These are phyloP conservation scores for Sebastolobus altivelis DNA, from an alignment of 2,797 vertebrate genomes.

Conservation along the genomic window DNA sequence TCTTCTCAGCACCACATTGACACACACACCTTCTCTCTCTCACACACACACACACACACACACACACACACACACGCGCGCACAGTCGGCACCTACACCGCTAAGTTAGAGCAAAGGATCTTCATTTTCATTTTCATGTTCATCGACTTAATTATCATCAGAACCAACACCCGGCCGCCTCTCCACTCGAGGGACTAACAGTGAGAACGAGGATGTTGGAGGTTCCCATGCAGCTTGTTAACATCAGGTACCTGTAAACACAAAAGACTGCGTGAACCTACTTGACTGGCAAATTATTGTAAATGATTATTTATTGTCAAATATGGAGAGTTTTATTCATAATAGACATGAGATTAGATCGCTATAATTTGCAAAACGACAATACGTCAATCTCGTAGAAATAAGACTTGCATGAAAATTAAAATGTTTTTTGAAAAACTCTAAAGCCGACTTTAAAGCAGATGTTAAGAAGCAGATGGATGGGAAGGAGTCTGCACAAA, in stretches of 20 bases:
- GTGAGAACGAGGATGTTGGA: constrained; percentile 37
- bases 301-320: constrained; percentile 30
- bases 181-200: constrained; percentile 47
- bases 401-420: neutral
- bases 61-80: constrained; percentile 32
- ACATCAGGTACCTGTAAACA: constrained; percentile 47
- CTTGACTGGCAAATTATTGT: constrained; percentile 16
- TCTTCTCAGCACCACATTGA: constrained; percentile 70
- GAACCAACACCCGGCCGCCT: constrained; percentile 37
- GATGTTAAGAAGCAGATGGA: neutral
- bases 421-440: neutral
- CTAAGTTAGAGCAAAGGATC: constrained; percentile 47
- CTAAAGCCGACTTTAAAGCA: neutral
- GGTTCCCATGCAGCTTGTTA: constrained; percentile 56
- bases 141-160: constrained; percentile 68
- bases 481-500: accelerated
- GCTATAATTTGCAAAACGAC: neutral
- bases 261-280: constrained; percentile 7
- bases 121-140: constrained; percentile 70
- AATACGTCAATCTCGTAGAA: neutral
- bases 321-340: constrained; percentile 17
- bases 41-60: constrained; percentile 32
- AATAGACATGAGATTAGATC: neutral
- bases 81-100: constrained; percentile 30
- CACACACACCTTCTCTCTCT: constrained; percentile 50